phyloP scores from a whole-genome alignment of 2,888 invertebrate species.

The Chaetogeoica ovagalla region DNA sequence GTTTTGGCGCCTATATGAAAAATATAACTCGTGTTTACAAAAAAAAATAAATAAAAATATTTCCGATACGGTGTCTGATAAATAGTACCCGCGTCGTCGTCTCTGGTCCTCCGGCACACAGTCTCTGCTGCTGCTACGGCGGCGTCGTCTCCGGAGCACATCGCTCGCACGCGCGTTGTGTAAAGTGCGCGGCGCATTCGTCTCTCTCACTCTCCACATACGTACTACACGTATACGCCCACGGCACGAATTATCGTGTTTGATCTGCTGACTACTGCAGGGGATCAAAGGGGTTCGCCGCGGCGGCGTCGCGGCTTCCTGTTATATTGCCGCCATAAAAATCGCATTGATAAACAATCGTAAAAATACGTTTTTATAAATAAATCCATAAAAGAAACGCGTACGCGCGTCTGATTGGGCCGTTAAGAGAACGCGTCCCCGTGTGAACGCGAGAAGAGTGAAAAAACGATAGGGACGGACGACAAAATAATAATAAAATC shows the following conservation, averaged over 20 bases:
- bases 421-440: conserved; percentile 42
- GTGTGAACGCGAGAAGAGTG: conserved; percentile 50
- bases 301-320: conserved; percentile 26
- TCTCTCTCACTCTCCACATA: too few species aligned
- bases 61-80: too few species aligned
- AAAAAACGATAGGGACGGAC: not conserved
- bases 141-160: too few species aligned
- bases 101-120: too few species aligned
- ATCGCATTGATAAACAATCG: conserved; percentile 53
- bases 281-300: conserved; percentile 51
- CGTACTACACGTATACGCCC: conserved; percentile 11
- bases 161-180: too few species aligned
- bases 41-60: too few species aligned
- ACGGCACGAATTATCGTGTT: conserved; percentile 53
- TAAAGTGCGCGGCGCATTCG: too few species aligned
- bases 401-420: conserved; percentile 45
- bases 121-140: too few species aligned
- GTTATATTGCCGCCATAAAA: conserved; percentile 52
- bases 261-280: conserved; percentile 45
- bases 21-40: too few species aligned
- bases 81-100: too few species aligned
- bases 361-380: conserved; percentile 53
- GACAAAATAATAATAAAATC: conserved; percentile 10
- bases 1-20: too few species aligned
- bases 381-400: conserved; percentile 50